Evolutionary conservation across 2,113 vertebrate genomes (phyloP), one percentile per base, ranked within the genome.

Genomic region (Egretta garzetta): DNA sequence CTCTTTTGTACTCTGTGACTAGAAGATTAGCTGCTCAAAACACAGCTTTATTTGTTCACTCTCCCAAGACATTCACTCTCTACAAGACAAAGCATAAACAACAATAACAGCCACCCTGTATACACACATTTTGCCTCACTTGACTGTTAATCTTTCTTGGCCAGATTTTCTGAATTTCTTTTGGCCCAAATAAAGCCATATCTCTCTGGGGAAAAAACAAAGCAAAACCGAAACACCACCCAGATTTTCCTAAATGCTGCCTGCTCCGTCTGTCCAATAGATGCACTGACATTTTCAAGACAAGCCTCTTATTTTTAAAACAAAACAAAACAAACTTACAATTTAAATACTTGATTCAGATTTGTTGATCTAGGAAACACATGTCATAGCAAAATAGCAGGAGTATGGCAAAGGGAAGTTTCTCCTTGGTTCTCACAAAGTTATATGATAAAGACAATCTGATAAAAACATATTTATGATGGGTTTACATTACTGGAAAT

Each of bases 21-120:
- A 82, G 70, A 32, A 94, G 84, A 87, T 96, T 80, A 96, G 82
- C 86, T 88, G 35, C 59, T 80, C 39, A 72, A 80, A 92, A 60
- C 50, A 63, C 8, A 80, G 75, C 39, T 92, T 83, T 63, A 72
- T 77, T 87, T 82, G 88, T 72, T 90, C 41, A 39, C 20, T 73
- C 58, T 92, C 79, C 71, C 85, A 90, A 76, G 75, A 92, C n/a
- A 72, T 41, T 41, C 21, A 21, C 17, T 16, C 43, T 8, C 74
- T 59, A 41, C 22, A 93, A 80, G n/a, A 93, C 20, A 68, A 81
- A 88, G 52, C 37, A 90, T 23, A 56, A 92, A 81, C 47, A 84
- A 59, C 14, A 63, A 22, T 27, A 68, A 56, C n/a, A 16, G 63
- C 52, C n/a, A 62, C 20, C 28, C 26, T 62, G 18, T 12, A 59